Conservation (phyloP, 2,797 vertebrate genomes). For the Peromyscus aztecus region DNA sequence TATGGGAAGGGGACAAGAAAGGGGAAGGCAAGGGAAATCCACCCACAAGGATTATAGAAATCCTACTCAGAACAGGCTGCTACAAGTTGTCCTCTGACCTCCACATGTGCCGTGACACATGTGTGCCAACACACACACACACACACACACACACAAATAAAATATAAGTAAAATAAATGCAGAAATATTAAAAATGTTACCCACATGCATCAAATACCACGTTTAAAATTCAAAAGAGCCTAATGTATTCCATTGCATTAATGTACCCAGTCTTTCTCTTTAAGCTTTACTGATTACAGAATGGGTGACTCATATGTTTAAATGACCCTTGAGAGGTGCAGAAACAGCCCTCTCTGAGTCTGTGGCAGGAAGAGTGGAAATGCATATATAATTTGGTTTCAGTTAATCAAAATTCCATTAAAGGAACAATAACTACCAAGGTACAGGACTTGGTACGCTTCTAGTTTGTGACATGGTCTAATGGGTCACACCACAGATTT, state of each 20-base stretch:
- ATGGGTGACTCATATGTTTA: not conserved
- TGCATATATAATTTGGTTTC: not conserved
- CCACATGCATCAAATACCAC: not conserved
- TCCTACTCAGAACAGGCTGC: not conserved
- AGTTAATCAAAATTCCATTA: not conserved
- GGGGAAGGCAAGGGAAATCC: not conserved
- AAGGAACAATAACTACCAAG: not conserved
- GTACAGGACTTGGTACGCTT: not conserved
- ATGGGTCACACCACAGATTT: not conserved
- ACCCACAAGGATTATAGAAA: not conserved
- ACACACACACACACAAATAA: not conserved
- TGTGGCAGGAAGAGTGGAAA: not conserved
- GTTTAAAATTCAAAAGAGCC: slow-evolving; percentile 3
- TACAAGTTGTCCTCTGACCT: not conserved
- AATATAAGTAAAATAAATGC: not conserved
- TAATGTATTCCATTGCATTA: not conserved
- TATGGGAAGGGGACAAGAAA: not conserved
- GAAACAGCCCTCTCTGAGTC: not conserved
- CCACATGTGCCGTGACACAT: not conserved
- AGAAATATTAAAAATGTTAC: not conserved
- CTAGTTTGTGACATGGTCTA: not conserved
- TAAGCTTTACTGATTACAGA: not conserved
- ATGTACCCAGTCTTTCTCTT: not conserved
- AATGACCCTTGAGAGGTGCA: not conserved
- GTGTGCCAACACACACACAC: not conserved